A percentile compares a stretch with the other conserved stretches of the same genome.
Evolutionary conservation across 2,113 vertebrate genomes (phyloP).

Genomic region (Pionites leucogaster): DNA sequence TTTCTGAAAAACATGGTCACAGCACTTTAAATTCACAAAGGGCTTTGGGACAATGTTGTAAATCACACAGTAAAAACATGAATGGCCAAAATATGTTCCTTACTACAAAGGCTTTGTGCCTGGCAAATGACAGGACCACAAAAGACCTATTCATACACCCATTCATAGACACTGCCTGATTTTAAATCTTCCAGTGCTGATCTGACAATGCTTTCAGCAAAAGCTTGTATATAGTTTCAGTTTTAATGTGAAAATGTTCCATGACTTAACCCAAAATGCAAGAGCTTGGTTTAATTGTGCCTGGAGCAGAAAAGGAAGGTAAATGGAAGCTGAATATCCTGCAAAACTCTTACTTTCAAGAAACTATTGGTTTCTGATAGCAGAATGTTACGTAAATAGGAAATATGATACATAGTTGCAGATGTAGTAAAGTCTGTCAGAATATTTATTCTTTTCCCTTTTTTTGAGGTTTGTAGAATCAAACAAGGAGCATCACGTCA

Average conservation of each 20-base stretch:
- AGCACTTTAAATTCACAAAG: neutral
- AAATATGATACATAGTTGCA: neutral
- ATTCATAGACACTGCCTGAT: constrained; percentile 18
- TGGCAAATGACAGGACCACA: constrained; percentile 33
- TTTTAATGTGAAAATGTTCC: constrained; percentile 30
- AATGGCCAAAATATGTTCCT: constrained; percentile 35
- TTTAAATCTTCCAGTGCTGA: constrained; percentile 31
- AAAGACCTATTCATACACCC: constrained; percentile 20
- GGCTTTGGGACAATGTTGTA: neutral
- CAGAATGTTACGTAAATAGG: neutral
- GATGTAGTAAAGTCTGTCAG: neutral
- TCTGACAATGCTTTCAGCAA: constrained; percentile 51
- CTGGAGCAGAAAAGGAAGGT: neutral
- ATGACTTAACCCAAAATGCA: neutral
- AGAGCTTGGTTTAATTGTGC: neutral
- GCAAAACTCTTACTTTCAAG: neutral
- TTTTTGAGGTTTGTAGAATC: neutral
- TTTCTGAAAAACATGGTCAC: neutral
- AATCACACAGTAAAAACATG: constrained; percentile 31
- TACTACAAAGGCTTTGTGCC: constrained; percentile 12
- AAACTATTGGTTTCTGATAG: neutral
- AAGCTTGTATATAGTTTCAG: neutral
- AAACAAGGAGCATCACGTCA: neutral
- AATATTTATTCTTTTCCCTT: neutral
- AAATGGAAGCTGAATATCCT: neutral